Conservation (phyloP, 2,797 vertebrate genomes). For the Alosa sapidissima region DNA sequence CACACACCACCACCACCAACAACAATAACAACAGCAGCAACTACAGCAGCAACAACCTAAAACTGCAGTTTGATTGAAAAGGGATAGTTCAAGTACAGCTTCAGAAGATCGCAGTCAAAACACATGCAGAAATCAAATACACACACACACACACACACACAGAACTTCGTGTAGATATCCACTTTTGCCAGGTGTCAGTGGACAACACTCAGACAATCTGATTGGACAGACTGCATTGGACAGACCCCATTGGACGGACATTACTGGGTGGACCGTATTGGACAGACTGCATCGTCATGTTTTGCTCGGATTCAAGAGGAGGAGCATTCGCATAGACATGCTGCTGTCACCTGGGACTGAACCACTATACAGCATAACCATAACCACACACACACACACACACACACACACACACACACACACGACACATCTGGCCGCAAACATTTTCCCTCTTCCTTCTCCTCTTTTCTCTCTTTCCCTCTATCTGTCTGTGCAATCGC, state of each 20-base stretch:
- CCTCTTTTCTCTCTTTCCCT: background rate
- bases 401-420: too few species aligned
- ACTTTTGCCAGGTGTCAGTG: background rate
- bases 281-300: background rate
- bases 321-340: background rate
- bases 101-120: background rate
- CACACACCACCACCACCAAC: conserved; percentile 63
- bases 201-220: background rate
- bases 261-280: background rate
- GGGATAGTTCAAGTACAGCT: background rate
- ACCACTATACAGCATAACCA: background rate
- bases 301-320: background rate
- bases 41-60: background rate
- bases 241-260: background rate
- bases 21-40: too few species aligned
- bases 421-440: background rate
- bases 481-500: background rate
- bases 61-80: background rate
- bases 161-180: background rate
- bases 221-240: background rate
- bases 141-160: conserved; percentile 22
- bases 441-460: background rate
- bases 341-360: conserved; percentile 7
- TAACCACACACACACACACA: background rate
- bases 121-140: background rate